phyloP scores from a whole-genome alignment of 2,888 invertebrate genomes.

The Macrophya annulata region DNA sequence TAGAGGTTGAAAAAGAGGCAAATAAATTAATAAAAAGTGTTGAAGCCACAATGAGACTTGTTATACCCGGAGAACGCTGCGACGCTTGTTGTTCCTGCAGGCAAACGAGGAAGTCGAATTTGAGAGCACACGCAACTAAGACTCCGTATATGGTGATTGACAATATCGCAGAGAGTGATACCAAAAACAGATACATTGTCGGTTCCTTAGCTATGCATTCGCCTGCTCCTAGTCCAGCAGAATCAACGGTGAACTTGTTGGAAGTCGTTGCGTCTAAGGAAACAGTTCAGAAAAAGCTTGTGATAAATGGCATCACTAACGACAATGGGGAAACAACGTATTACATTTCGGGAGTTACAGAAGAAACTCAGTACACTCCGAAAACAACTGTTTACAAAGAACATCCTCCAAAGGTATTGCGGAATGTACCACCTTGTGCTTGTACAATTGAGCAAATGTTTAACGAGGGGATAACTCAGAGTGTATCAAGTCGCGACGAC shows the following conservation, averaged over 20 bases:
- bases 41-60: slow-evolving; percentile 65
- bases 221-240: slow-evolving; percentile 67
- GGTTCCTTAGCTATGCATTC: slow-evolving; percentile 71
- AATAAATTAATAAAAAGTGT: slow-evolving; percentile 68
- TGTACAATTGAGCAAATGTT: slow-evolving; percentile 68
- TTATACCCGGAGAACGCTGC: slow-evolving; percentile 67
- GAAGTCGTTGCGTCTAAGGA: slow-evolving; percentile 69
- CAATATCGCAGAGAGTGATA: slow-evolving; percentile 64
- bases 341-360: slow-evolving; percentile 66
- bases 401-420: slow-evolving; percentile 59
- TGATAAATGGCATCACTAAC: slow-evolving; percentile 66
- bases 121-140: slow-evolving; percentile 66
- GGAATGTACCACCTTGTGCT: slow-evolving; percentile 71
- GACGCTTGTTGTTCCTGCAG: slow-evolving; percentile 73
- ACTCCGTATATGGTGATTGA: slow-evolving; percentile 69
- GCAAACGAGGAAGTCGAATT: slow-evolving; percentile 69
- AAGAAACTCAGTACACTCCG: slow-evolving; percentile 65
- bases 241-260: slow-evolving; percentile 63
- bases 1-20: slow-evolving; percentile 66
- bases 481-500: slow-evolving; percentile 64
- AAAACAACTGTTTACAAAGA: slow-evolving; percentile 57
- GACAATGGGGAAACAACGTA: slow-evolving; percentile 65
- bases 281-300: slow-evolving; percentile 60
- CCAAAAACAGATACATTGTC: slow-evolving; percentile 68
- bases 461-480: slow-evolving; percentile 59